Evolutionary conservation across 2,797 vertebrate genomes (phyloP), one percentile per base, ranked within the genome.

Genomic region (Lepus oiostolus): DNA sequence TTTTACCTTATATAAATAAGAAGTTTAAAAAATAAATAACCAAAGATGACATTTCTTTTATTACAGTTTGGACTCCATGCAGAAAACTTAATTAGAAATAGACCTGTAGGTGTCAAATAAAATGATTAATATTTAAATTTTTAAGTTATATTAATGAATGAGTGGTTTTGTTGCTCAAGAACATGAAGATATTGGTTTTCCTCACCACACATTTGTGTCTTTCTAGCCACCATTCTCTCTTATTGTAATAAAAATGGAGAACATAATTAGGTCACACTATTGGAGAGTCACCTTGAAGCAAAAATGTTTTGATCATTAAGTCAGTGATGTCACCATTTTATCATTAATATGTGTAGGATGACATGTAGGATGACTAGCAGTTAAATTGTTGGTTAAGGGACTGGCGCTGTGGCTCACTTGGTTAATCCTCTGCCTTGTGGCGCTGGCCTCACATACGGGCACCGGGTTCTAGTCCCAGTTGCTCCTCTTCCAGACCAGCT

Each of bases 61-160:
- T 42, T 21, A 63, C 11, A 75, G 16, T 58, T 67, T 60, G 54
- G 84, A 70, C 35, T 92, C 16, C 24, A 63, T 47, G 13, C 11
- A 65, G 38, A 58, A 82, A 88, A 60, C 21, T 89, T 77, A 22
- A 54, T 77, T 79, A 74, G 47, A 60, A 85, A n/a, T 74, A 84
- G 80, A 42, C 24, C 19, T 65, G 10, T 30, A 74, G n/a, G 3
- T 79, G 2, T 80, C 35, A 71, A 74, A 54, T 50, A 74, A 91
- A 90, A 47, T 71, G 0, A 0, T 83, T 87, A 14, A 80, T 14
- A 91, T 71, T 2, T 63, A 5, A 84, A 9, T 71, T 91, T 77
- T 81, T 24, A 19, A 88, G 16, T 77, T 79, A 80, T 19, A 38
- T 80, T 91, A 22, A 35, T 47, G 7, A 88, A 75, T 93, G 42